Evolutionary conservation across 1,140 invertebrate genomes (phyloP).

Genomic region (Zeugodacus cucurbitae): DNA sequence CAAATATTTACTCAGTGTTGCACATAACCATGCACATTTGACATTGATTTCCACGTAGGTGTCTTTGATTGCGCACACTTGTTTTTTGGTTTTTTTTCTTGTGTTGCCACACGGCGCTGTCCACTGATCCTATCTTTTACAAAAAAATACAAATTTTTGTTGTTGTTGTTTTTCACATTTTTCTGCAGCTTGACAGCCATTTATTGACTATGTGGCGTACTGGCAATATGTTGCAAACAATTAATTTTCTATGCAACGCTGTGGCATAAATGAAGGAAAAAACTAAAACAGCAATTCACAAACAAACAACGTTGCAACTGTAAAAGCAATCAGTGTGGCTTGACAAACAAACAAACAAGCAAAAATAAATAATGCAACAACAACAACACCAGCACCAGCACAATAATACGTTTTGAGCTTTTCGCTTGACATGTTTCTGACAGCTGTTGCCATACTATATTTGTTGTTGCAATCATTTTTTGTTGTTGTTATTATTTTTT

Average conservation of each 20-base stretch:
- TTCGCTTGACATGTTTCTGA: conserved; percentile 33
- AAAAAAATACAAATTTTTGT: background rate
- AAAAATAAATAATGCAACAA: background rate
- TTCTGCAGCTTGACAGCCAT: background rate
- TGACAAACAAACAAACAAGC: background rate
- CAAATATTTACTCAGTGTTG: background rate
- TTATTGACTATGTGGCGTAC: background rate
- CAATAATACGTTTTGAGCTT: conserved; percentile 32
- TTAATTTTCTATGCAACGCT: background rate
- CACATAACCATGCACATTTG: background rate
- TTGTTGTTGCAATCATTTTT: background rate
- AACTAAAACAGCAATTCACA: background rate
- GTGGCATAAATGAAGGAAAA: background rate
- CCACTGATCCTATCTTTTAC: background rate
- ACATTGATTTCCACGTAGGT: conserved; percentile 16
- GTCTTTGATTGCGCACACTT: background rate
- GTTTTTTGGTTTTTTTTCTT: no score
- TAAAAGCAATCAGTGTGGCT: background rate
- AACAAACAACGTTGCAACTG: background rate
- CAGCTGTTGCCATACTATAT: background rate
- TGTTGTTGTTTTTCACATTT: background rate
- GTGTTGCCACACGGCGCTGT: background rate
- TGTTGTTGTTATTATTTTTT: background rate
- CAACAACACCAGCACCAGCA: conserved; percentile 12
- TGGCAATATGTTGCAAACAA: background rate